Percentiles rank a stretch among this genome's conserved stretches.
phyloP scores from a whole-genome alignment of 2,113 vertebrate species.

The Urocolius indicus region DNA sequence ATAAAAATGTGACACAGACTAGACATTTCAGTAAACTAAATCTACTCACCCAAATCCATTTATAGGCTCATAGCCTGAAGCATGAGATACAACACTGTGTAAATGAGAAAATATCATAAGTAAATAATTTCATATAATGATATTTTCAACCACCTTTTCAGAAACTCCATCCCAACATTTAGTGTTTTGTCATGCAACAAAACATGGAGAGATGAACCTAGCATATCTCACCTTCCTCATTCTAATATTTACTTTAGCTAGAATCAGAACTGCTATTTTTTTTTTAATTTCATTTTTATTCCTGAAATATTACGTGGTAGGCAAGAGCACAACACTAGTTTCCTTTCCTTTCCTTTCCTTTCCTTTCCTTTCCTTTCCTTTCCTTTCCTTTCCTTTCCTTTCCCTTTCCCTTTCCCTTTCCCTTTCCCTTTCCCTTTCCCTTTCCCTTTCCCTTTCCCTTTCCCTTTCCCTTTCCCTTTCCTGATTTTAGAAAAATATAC shows the following conservation, averaged over 20 bases:
- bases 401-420: accelerated
- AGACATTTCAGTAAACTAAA: background rate
- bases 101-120: background rate
- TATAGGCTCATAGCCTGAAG: background rate
- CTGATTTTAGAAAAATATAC: background rate
- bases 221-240: background rate
- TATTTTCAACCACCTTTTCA: background rate
- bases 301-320: background rate
- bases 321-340: background rate
- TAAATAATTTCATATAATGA: background rate
- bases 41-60: background rate
- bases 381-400: no score
- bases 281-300: background rate
- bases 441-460: background rate
- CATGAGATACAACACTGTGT: background rate
- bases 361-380: no score
- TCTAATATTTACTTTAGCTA: background rate
- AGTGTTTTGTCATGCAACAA: background rate
- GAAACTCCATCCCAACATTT: background rate
- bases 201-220: background rate
- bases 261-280: background rate
- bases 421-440: background rate
- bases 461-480: accelerated
- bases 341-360: accelerated
- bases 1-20: background rate